Evolutionary conservation across 2,113 vertebrate species (phyloP).

Genomic region (Proteles cristata): DNA sequence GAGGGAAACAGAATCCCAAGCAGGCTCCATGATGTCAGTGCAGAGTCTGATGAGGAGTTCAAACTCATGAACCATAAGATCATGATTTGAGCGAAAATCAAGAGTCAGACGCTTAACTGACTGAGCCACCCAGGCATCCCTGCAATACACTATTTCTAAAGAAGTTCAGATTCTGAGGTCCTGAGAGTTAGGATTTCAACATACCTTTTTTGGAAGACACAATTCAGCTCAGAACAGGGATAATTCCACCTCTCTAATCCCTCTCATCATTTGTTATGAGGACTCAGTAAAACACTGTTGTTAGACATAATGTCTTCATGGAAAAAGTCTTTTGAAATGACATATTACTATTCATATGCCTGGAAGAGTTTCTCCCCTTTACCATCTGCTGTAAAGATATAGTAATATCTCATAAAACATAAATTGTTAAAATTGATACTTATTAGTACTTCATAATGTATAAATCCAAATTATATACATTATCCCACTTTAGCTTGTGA

Average conservation of each 20-base stretch:
- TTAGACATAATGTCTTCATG: not conserved
- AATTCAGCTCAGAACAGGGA: not conserved
- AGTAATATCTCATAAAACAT: conserved; percentile 40
- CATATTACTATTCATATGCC: not conserved
- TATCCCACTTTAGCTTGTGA: not conserved
- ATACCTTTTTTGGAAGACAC: not conserved
- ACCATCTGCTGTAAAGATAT: not conserved
- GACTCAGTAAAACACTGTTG: not conserved
- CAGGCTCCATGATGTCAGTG: too few species aligned
- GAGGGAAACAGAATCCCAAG: too few species aligned
- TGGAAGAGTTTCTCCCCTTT: conserved; percentile 10
- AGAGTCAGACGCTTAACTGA: too few species aligned
- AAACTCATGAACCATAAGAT: too few species aligned
- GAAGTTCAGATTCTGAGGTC: not conserved
- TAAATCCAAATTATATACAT: conserved; percentile 32
- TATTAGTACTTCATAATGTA: conserved; percentile 3
- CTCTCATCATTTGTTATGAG: not conserved
- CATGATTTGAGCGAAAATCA: too few species aligned
- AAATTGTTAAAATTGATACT: not conserved
- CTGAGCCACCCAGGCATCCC: not conserved
- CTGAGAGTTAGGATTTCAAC: not conserved
- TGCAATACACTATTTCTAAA: not conserved
- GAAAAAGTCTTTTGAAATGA: conserved; percentile 42
- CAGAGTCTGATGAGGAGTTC: too few species aligned
- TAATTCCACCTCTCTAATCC: not conserved